Evolutionary conservation across 2,797 vertebrate genomes (phyloP).

Genomic region (Spondyliosoma cantharus): DNA sequence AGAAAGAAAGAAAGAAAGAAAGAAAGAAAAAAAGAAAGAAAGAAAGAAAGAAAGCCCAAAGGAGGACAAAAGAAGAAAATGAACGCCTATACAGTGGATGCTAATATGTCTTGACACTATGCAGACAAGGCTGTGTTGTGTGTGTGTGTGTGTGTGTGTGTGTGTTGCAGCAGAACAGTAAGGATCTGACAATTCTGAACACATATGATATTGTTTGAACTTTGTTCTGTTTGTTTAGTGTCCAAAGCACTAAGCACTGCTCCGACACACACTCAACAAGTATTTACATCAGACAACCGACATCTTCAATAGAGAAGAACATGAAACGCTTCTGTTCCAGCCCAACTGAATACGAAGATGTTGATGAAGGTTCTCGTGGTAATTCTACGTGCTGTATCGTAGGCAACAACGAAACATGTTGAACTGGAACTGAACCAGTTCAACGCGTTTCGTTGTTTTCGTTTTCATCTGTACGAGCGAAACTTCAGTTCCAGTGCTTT

Average conservation of each 20-base stretch:
- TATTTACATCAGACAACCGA: constrained; percentile 18
- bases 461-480: constrained; percentile 20
- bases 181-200: constrained; percentile 10
- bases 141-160: constrained; percentile 11
- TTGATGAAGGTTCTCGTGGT: too few species aligned
- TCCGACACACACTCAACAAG: neutral
- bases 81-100: too few species aligned
- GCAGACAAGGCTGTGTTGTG: neutral
- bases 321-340: constrained; percentile 4
- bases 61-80: too few species aligned
- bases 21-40: neutral
- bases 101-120: neutral
- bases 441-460: constrained; percentile 14
- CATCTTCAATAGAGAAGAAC: constrained; percentile 3
- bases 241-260: neutral
- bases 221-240: neutral
- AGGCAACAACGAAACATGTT: too few species aligned
- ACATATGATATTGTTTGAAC: neutral
- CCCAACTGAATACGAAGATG: neutral
- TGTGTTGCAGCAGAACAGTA: neutral
- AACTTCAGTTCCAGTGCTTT: constrained; percentile 4
- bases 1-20: neutral
- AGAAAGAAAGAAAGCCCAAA: neutral
- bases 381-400: too few species aligned
- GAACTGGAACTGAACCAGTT: neutral